phyloP scores from a whole-genome alignment of 1,140 invertebrate species.

The Bacillus rossius region DNA sequence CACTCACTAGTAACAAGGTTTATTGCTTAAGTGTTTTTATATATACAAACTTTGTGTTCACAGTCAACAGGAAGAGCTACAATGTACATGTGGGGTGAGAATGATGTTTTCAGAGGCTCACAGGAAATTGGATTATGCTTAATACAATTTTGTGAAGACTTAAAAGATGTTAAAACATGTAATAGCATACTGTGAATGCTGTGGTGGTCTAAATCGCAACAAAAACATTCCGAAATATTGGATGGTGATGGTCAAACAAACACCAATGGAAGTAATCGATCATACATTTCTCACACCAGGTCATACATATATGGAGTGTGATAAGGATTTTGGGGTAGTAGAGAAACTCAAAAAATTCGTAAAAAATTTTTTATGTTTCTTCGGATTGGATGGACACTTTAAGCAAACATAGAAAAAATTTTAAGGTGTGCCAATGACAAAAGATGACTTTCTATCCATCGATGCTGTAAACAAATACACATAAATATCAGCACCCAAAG shows the following conservation, averaged over 20 bases:
- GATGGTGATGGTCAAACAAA: conserved; percentile 11
- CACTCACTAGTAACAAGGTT: conserved; percentile 1
- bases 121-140: conserved; percentile 8
- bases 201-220: conserved; percentile 12
- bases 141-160: background rate
- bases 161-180: conserved; percentile 12
- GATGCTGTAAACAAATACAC: no score
- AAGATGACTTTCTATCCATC: no score
- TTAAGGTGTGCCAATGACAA: no score
- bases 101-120: background rate
- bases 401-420: no score
- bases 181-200: conserved; percentile 7
- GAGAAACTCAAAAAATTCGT: background rate
- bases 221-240: conserved; percentile 12
- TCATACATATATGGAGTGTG: conserved; percentile 23
- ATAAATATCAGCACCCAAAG: no score
- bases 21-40: conserved; percentile 11
- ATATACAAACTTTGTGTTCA: conserved; percentile 13
- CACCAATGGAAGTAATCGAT: conserved; percentile 18
- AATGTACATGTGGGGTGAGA: background rate
- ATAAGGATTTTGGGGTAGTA: conserved; percentile 14
- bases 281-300: conserved; percentile 26
- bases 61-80: background rate
- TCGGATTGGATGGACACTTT: no score
- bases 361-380: no score